phyloP scores from a whole-genome alignment of 1,140 invertebrate genomes.

The Drosophila azteca region DNA sequence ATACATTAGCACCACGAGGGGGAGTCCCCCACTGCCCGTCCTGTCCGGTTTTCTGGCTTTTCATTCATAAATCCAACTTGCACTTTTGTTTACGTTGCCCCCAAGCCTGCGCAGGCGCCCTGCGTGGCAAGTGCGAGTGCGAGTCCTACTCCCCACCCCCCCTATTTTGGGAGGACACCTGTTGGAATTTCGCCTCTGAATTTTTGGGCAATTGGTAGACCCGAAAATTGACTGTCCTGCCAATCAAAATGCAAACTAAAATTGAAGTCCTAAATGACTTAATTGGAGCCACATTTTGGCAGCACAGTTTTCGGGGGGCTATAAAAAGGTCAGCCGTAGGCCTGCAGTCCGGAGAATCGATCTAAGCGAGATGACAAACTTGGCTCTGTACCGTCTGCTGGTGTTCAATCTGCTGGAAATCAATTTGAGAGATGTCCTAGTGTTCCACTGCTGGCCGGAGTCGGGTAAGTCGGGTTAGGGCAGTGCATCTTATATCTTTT shows the following conservation, averaged over 20 bases:
- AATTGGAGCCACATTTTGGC: constrained; percentile 22
- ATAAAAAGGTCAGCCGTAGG: constrained; percentile 43
- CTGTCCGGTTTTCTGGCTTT: constrained; percentile 15
- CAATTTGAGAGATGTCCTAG: constrained; percentile 48
- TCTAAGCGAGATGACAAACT: constrained; percentile 19
- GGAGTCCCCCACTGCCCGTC: constrained; percentile 1
- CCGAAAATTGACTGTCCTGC: constrained; percentile 29
- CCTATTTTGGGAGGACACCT: background rate
- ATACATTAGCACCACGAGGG: constrained; percentile 64
- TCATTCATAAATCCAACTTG: constrained; percentile 72
- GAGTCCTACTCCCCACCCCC: background rate
- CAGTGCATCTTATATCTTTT: no score
- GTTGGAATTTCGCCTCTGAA: constrained; percentile 16
- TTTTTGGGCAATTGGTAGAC: constrained; percentile 14
- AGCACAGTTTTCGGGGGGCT: constrained; percentile 3
- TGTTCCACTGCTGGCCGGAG: constrained; percentile 71
- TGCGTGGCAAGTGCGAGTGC: no score
- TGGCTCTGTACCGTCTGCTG: constrained; percentile 58
- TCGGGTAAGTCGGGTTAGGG: no score
- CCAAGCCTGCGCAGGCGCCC: constrained; percentile 56
- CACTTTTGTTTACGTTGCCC: constrained; percentile 64
- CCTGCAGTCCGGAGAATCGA: constrained; percentile 8
- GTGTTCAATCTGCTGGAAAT: constrained; percentile 65
- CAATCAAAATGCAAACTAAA: constrained; percentile 33
- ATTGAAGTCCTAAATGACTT: constrained; percentile 50